These are phyloP conservation scores for Actenoides hombroni DNA, from an alignment of 2,113 vertebrate species.

Conservation along the genomic window DNA sequence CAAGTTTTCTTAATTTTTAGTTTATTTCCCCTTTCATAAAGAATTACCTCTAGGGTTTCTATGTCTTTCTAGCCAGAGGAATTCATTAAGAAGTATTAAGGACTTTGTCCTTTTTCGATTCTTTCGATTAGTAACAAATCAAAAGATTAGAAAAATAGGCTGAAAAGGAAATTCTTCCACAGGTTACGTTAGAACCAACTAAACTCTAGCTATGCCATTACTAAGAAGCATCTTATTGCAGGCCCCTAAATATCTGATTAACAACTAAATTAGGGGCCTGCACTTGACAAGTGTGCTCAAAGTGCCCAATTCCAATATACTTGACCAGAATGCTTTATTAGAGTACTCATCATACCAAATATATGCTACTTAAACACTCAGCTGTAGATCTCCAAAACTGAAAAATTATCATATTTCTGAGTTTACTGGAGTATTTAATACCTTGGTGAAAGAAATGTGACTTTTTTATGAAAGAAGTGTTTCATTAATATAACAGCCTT, in stretches of 20 bases:
- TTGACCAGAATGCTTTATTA: neutral
- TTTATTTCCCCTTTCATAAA: neutral
- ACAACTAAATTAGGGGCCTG: too few relatives aligned
- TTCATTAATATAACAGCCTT: neutral
- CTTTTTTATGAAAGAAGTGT: neutral
- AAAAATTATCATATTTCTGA: neutral
- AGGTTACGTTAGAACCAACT: neutral
- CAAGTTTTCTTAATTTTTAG: neutral
- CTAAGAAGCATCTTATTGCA: neutral
- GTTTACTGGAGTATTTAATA: neutral
- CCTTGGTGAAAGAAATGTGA: neutral
- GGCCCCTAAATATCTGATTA: neutral
- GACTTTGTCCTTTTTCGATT: neutral
- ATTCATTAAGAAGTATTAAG: neutral
- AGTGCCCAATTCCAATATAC: neutral
- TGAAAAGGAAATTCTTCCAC: neutral
- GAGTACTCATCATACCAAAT: neutral
- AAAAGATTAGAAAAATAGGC: neutral
- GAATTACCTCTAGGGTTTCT: neutral
- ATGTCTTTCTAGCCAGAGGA: neutral
- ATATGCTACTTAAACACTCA: neutral
- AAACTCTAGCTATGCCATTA: neutral
- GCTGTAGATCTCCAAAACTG: neutral
- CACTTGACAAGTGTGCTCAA: neutral
- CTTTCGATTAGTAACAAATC: neutral